Base-by-base conservation (phyloP, 2,888 invertebrate species). In the Mythimna ferrago region DNA sequence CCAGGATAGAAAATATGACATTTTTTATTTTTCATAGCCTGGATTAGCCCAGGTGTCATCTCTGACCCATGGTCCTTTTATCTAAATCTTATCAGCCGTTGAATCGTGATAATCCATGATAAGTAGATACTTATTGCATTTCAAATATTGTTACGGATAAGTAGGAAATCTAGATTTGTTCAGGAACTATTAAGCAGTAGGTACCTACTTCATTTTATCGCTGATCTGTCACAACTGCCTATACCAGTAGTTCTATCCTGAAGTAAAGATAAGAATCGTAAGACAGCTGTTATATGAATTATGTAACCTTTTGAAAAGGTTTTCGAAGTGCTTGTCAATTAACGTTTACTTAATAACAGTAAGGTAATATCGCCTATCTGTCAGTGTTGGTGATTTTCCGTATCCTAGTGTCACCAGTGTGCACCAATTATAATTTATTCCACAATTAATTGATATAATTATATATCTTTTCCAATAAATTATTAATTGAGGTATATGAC, bases 121-220 rank as follows among this genome's bases (percentile, higher is more conserved):
- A 41, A 14, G 19, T 6, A 26, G 26, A 26, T 26, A 26, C 26
- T 26, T 26, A 26, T 41, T 7, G 14, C 14, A 21, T 19, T 58
- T n/a, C 1, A n/a, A n/a, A 9, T 9, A n/a, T n/a, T 38, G n/a
- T 7, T 14, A n/a, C 4, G 48, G 48, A 11, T 35, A 38, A 14
- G 14, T 21, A 14, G 14, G 21, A 62, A 67, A 65, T 61, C 38
- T 41, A 54, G 54, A 5, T 0, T 6, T 0, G 7, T 54, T 54
- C 44, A 54, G 62, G 57, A 66, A 57, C 48, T 70, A 56, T 38
- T 32, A 48, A 56, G 58, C 10, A 58, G 51, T 32, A 26, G 26
- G 2, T 26, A 26, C 1, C 26, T 26, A 67, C 16, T 80, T 64
- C 11, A 64, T 61, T 51, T 75, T 74, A 80, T 69, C 65, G 19